Percentiles rank a stretch among this genome's conserved stretches.
Evolutionary conservation across 2,888 invertebrate genomes (phyloP).

Genomic region (Pantelozetes paolii): DNA sequence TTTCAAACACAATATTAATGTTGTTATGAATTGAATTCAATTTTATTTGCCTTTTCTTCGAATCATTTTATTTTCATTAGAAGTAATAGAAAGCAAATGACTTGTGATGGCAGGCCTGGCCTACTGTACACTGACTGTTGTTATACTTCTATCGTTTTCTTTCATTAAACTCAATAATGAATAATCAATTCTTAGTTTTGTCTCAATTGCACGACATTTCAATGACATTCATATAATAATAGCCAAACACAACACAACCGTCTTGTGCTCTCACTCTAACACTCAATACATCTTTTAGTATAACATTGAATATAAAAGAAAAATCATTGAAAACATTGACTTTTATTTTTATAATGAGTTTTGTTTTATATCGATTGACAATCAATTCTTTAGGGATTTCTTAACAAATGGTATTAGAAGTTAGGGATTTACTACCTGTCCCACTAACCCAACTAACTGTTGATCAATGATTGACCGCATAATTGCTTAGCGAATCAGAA

Average conservation of each 20-base stretch:
- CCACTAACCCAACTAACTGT: not conserved
- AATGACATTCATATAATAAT: not conserved
- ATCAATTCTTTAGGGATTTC: too few relatives aligned
- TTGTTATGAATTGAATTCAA: not conserved
- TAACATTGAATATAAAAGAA: too few relatives aligned
- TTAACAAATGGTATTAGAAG: too few relatives aligned
- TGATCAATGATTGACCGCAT: not conserved
- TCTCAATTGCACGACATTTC: slow-evolving; percentile 4
- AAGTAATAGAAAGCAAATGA: not conserved
- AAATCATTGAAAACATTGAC: too few relatives aligned
- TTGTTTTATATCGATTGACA: too few relatives aligned
- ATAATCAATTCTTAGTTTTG: not conserved
- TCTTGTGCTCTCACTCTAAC: not conserved
- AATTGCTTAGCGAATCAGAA: too few relatives aligned
- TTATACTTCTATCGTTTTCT: too few relatives aligned
- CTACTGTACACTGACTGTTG: not conserved
- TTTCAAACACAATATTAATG: too few relatives aligned
- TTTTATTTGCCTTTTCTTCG: not conserved
- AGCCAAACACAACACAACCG: not conserved
- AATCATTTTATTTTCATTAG: not conserved
- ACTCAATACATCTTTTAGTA: too few relatives aligned
- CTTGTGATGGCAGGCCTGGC: not conserved
- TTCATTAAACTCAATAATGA: not conserved
- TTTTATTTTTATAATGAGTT: too few relatives aligned
- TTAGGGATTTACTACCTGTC: not conserved